Evolutionary conservation across 1,140 invertebrate species (phyloP).

Genomic region (Macrobrachium rosenbergii): DNA sequence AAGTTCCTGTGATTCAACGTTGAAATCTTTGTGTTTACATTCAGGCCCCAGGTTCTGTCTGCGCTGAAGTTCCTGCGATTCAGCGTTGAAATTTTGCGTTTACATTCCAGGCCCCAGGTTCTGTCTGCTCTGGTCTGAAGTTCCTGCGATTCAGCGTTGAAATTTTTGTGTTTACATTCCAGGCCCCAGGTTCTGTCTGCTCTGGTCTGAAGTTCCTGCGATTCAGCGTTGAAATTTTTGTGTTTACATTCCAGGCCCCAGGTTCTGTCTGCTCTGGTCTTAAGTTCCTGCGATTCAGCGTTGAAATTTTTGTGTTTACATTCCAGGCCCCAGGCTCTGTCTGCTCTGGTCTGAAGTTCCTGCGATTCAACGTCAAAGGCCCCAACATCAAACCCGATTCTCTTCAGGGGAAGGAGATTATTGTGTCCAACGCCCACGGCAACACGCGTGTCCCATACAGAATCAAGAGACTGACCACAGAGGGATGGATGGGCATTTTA

Average conservation of each 20-base stretch:
- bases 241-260: not conserved
- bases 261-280: constrained; percentile 37
- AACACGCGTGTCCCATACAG: constrained; percentile 26
- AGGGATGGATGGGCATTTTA: constrained; percentile 61
- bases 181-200: constrained; percentile 45
- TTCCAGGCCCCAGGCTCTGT: constrained; percentile 28
- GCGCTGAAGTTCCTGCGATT: constrained; percentile 40
- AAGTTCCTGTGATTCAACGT: no score
- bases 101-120: constrained; percentile 5
- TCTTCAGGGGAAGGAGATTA: constrained; percentile 34
- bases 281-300: constrained; percentile 32
- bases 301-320: not conserved
- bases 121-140: constrained; percentile 33
- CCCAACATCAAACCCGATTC: constrained; percentile 28
- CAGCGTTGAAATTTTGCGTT: constrained; percentile 5
- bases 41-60: constrained; percentile 40
- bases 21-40: not conserved
- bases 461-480: constrained; percentile 33
- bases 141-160: constrained; percentile 45
- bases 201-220: constrained; percentile 24
- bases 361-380: constrained; percentile 36
- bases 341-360: constrained; percentile 34
- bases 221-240: constrained; percentile 28
- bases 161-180: not conserved
- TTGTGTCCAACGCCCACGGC: constrained; percentile 36